Evolutionary conservation across 2,797 vertebrate species (phyloP), one percentile per base, ranked within the genome.

Genomic region (Cyclopterus lumpus): DNA sequence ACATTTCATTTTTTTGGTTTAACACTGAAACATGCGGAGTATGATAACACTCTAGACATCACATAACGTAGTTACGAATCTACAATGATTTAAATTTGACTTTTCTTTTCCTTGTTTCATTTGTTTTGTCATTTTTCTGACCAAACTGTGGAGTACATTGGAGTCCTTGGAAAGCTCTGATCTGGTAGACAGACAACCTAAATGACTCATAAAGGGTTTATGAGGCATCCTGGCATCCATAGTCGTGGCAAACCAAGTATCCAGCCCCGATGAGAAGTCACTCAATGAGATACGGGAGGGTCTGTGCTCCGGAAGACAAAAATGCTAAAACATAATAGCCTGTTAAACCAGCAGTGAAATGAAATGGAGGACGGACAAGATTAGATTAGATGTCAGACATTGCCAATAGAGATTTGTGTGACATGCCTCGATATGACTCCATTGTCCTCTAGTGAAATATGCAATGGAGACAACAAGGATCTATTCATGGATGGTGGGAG

Each of bases 261-360:
- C 71, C 72, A 67, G 65, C 61, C 76, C 42, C 63, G 53, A 85
- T 74, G 67, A 83, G 71, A 73, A 83, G 81, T 80, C 79, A 76
- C 80, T 81, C 80, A 72, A 36, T 71, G 80, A 84, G 82, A 88
- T 16, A 79, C 53, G 80, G 73, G 63, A 73, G 74, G 59, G 67
- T 67, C 71, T 67, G 70, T 62, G 75, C 81, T 66, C 80, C n/a
- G 54, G 63, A 80, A 83, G 72, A 75, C 60, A 73, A 66, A 72
- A 82, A 89, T 77, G 82, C 84, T 90, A 74, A 92, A 88, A 71
- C 79, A 87, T 90, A 87, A 92, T 77, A 86, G 89, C 76, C 85
- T 89, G 71, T 91, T 92, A 90, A 90, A 87, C 62, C 77, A 91
- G 82, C 85, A 82, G 88, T 89, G 83, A 89, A 90, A 90, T 81